phyloP scores from a whole-genome alignment of 2,888 invertebrate species.

The Dryadula phaetusa region DNA sequence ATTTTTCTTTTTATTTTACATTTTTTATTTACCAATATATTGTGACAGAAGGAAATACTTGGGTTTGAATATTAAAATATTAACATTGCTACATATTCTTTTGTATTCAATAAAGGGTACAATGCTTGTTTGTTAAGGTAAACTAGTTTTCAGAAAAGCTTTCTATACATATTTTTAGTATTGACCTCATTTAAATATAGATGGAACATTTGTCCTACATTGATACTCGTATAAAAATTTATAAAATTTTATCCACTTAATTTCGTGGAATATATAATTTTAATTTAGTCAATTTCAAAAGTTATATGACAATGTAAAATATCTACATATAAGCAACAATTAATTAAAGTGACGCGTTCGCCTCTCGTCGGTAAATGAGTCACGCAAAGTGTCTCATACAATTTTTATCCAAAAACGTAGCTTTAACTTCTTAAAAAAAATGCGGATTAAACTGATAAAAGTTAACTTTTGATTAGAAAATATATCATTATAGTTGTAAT shows the following conservation, averaged over 20 bases:
- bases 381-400: not conserved
- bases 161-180: conserved; percentile 15
- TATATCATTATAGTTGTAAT: too few relatives aligned
- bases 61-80: not conserved
- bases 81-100: not conserved
- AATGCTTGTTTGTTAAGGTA: not conserved
- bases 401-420: not conserved
- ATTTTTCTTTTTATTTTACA: too few relatives aligned
- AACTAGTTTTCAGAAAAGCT: not conserved
- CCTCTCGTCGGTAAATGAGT: not conserved
- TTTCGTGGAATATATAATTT: not conserved
- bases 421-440: too few relatives aligned
- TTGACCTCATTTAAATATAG: conserved; percentile 18
- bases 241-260: not conserved
- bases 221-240: not conserved
- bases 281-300: too few relatives aligned
- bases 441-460: too few relatives aligned
- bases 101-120: not conserved
- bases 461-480: too few relatives aligned
- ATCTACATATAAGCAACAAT: not conserved
- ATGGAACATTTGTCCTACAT: conserved; percentile 1
- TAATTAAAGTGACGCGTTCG: not conserved
- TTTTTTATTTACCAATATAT: too few relatives aligned
- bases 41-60: not conserved
- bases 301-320: not conserved